phyloP scores from a whole-genome alignment of 1,140 invertebrate genomes.

The Drosophila elegans region DNA sequence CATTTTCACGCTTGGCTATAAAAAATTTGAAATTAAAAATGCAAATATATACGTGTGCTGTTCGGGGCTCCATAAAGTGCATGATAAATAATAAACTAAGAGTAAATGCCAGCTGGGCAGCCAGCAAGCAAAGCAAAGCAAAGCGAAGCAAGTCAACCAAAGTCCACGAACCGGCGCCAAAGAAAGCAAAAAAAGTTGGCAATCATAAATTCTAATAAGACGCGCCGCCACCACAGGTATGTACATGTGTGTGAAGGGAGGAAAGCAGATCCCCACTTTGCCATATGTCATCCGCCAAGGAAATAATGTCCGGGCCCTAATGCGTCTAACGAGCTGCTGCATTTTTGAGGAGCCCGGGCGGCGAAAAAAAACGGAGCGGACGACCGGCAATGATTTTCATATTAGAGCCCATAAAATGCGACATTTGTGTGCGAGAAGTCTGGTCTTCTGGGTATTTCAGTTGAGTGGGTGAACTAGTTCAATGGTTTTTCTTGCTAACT shows the following conservation, averaged over 20 bases:
- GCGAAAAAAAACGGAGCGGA: slow-evolving; percentile 3
- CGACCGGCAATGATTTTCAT: slow-evolving; percentile 33
- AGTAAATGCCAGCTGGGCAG: slow-evolving; percentile 55
- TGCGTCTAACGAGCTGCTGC: slow-evolving; percentile 54
- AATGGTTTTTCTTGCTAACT: background rate
- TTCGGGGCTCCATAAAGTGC: slow-evolving; percentile 50
- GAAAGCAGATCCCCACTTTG: slow-evolving; percentile 37
- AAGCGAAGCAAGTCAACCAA: slow-evolving; percentile 10
- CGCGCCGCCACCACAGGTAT: slow-evolving; percentile 37
- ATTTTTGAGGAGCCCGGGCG: slow-evolving; percentile 26
- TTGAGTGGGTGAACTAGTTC: slow-evolving; percentile 17
- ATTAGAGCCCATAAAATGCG: slow-evolving; percentile 47
- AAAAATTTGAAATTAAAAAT: slow-evolving; percentile 62
- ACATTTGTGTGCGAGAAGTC: slow-evolving; percentile 31
- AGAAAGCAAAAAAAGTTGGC: slow-evolving; percentile 43
- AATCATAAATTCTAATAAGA: slow-evolving; percentile 65
- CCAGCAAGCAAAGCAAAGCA: background rate
- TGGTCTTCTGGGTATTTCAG: background rate
- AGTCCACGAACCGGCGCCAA: slow-evolving; percentile 21
- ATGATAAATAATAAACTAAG: slow-evolving; percentile 57
- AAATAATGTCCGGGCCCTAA: slow-evolving; percentile 44
- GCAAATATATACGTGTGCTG: slow-evolving; percentile 53
- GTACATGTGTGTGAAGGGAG: slow-evolving; percentile 6
- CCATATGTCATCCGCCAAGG: slow-evolving; percentile 42
- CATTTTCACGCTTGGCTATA: slow-evolving; percentile 56